A percentile compares a stretch with the other conserved stretches of the same genome.
Evolutionary conservation across 2,888 invertebrate species (phyloP).

Genomic region (Amblyjoppa fuscipennis): DNA sequence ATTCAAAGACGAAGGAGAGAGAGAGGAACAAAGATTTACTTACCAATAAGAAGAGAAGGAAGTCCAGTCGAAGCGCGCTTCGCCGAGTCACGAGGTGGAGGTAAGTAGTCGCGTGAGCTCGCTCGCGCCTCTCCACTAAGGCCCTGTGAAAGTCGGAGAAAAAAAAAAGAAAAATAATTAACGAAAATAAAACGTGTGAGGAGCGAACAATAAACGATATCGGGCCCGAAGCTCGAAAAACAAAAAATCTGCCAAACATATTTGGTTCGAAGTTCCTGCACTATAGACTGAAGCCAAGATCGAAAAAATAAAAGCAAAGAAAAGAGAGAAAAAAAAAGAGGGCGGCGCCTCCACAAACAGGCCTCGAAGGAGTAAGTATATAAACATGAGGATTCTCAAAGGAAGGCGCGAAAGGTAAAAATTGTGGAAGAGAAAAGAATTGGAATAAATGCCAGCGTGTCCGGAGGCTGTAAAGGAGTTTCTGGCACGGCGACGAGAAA

Average conservation of each 20-base stretch:
- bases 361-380: slow-evolving; percentile 5
- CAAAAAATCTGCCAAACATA: slow-evolving; percentile 12
- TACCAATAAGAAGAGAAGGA: slow-evolving; percentile 51
- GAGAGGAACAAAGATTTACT: slow-evolving; percentile 45
- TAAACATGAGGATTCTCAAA: slow-evolving; percentile 1
- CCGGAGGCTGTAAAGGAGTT: slow-evolving; percentile 72
- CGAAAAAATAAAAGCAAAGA: background rate
- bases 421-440: slow-evolving; percentile 20
- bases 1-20: slow-evolving; percentile 58
- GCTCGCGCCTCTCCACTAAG: slow-evolving; percentile 28
- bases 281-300: background rate
- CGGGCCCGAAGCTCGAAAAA: background rate
- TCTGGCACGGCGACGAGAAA: slow-evolving; percentile 65
- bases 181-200: background rate
- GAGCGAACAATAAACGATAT: background rate
- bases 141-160: background rate
- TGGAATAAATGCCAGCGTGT: slow-evolving; percentile 45
- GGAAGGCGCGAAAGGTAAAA: slow-evolving; percentile 52
- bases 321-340: background rate
- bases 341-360: slow-evolving; percentile 9
- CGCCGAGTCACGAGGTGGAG: slow-evolving; percentile 65
- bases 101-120: slow-evolving; percentile 55
- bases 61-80: slow-evolving; percentile 51
- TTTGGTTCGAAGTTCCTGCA: slow-evolving; percentile 11
- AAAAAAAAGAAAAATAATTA: slow-evolving; percentile 17